phyloP scores from a whole-genome alignment of 2,113 vertebrate species.

The Madoqua kirkii region DNA sequence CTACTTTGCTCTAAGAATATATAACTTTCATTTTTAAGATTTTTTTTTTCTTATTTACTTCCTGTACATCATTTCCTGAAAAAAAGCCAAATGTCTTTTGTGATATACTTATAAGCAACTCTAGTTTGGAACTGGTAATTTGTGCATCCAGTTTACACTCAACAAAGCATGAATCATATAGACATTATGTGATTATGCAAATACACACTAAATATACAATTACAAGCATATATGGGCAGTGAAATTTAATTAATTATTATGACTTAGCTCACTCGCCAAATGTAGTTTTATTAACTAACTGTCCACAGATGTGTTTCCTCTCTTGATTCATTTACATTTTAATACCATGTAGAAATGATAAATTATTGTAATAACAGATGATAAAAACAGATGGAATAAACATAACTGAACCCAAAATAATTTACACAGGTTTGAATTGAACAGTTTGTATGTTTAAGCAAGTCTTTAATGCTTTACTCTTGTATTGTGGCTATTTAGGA shows the following conservation, averaged over 20 bases:
- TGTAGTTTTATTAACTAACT: conserved; percentile 68
- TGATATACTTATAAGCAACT: conserved; percentile 53
- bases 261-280: conserved; percentile 62
- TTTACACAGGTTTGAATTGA: conserved; percentile 72
- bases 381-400: conserved; percentile 83
- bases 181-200: conserved; percentile 78
- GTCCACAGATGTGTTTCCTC: conserved; percentile 66
- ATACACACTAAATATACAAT: conserved; percentile 78
- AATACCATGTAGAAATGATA: conserved; percentile 73
- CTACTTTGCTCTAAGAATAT: neutral
- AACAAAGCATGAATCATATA: conserved; percentile 74
- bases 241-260: conserved; percentile 80
- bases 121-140: conserved; percentile 67
- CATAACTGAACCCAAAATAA: conserved; percentile 73
- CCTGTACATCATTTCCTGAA: conserved; percentile 14
- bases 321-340: conserved; percentile 76
- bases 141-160: conserved; percentile 62
- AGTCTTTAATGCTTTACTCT: conserved; percentile 66
- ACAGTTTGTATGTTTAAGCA: conserved; percentile 69
- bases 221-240: conserved; percentile 73
- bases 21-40: neutral
- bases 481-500: conserved; percentile 43
- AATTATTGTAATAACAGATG: conserved; percentile 78
- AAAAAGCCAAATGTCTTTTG: conserved; percentile 9
- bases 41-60: conserved; percentile 42